Base-by-base conservation (phyloP, 1,140 invertebrate genomes). In the Hycleus phaleratus region DNA sequence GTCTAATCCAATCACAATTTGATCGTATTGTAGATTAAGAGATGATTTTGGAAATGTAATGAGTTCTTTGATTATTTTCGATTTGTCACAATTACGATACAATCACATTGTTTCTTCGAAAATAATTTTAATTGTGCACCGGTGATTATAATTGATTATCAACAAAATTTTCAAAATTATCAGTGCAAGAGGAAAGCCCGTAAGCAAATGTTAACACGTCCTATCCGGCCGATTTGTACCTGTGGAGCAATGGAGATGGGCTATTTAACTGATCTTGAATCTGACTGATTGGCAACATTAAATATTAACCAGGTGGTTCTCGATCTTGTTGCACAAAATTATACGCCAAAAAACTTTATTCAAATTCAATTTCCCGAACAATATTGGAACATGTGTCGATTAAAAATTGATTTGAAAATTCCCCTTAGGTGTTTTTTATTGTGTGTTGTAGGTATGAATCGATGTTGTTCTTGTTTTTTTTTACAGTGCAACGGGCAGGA, bases 161-260 rank as follows among this genome's bases (percentile, higher is more conserved):
- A 42, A 8, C 10, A 7, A 42, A n/a, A 6, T 42, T 4, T 8
- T n/a, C 3, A 11, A 42, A 7, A 42, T n/a, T 43, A 43, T 24
- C 46, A 68, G 67, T 68, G 67, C 61, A 65, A 63, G 60, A 64
- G 57, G 59, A 65, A 44, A 58, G 62, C 59, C 49, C 61, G 65
- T 18, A 56, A 70, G 48, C 53, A 65, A 38, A 55, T 67, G 38
- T 64, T 70, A 24, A 67, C 61, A 51, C 61, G 65, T 11, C 66
- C 66, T 3, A 49, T 46, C 26, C 61, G 60, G 49, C 63, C 63
- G 47, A 56, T 65, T 42, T 67, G 66, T 60, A 67, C 66, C 26
- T 67, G 66, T 45, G 62, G 58, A 51, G 49, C 58, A 45, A 58
- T 64, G 59, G 64, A 63, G 49, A 61, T 63, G 59, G 64, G 61